A percentile compares a stretch with the other conserved stretches of the same genome.
Evolutionary conservation across 2,797 vertebrate genomes (phyloP).

Genomic region (Gambusia yucatana): DNA sequence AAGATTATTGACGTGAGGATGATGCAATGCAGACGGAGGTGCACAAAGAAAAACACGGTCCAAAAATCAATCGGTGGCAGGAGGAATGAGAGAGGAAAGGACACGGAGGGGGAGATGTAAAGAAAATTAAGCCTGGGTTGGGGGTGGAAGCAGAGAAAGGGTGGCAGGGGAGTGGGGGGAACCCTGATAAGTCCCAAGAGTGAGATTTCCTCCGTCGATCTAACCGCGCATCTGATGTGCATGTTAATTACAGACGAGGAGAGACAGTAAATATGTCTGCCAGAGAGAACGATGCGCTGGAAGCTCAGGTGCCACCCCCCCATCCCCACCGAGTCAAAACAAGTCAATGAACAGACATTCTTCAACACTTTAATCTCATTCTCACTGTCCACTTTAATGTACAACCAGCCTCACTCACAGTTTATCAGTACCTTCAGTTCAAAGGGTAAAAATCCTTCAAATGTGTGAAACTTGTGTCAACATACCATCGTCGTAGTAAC

Average conservation of each 20-base stretch:
- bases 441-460: background rate
- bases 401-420: background rate
- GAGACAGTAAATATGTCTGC: constrained; percentile 30
- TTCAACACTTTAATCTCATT: constrained; percentile 39
- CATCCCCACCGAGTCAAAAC: constrained; percentile 43
- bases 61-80: constrained; percentile 47
- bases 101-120: constrained; percentile 37
- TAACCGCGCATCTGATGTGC: constrained; percentile 64
- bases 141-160: constrained; percentile 13
- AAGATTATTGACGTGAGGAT: constrained; percentile 15
- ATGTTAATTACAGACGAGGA: constrained; percentile 68
- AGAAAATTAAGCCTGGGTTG: constrained; percentile 37
- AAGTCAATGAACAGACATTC: constrained; percentile 41
- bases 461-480: background rate
- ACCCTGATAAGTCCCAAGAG: constrained; percentile 61
- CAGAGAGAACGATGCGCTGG: constrained; percentile 50
- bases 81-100: constrained; percentile 37
- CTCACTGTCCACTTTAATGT: constrained; percentile 2
- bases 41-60: constrained; percentile 48
- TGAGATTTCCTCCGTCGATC: constrained; percentile 61
- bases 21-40: background rate
- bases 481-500: background rate
- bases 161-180: background rate
- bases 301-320: constrained; percentile 62
- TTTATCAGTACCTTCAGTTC: background rate